Percentiles rank a stretch among this genome's conserved stretches.
Conservation (phyloP, 2,797 vertebrate species). For the Oreochromis grahami region DNA sequence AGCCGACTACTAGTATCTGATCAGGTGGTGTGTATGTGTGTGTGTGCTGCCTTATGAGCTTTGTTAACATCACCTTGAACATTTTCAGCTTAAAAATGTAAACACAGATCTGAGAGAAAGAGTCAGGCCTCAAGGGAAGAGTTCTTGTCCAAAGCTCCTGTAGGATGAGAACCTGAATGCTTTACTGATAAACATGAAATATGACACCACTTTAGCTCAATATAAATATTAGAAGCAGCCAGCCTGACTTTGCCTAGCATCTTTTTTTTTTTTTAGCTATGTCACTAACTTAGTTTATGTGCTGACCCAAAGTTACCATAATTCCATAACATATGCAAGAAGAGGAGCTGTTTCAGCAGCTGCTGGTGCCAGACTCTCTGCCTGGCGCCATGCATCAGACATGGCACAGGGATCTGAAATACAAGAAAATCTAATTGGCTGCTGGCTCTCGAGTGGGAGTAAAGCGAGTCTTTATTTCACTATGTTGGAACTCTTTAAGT, state of each 20-base stretch:
- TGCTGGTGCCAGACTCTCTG: background rate
- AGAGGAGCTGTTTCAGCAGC: background rate
- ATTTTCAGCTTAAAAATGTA: background rate
- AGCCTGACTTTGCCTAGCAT: background rate
- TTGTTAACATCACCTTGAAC: background rate
- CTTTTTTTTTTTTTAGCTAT: background rate
- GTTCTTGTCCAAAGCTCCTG: background rate
- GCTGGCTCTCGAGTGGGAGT: background rate
- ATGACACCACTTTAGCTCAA: background rate
- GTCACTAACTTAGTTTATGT: background rate
- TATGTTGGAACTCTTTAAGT: background rate
- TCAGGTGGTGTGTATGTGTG: background rate
- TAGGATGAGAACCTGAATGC: background rate
- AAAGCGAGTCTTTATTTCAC: background rate
- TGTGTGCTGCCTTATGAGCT: background rate
- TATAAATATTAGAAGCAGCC: background rate
- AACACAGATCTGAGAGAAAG: background rate
- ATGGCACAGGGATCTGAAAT: background rate
- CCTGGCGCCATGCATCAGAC: background rate
- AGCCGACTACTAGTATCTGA: conserved; percentile 51
- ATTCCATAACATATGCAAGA: background rate
- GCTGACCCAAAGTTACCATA: background rate
- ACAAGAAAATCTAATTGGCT: background rate
- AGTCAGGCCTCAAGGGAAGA: background rate
- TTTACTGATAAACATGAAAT: background rate